These are phyloP conservation scores for Oscheius sp. DNA, from an alignment of 2,888 invertebrate genomes.

Conservation along the genomic window DNA sequence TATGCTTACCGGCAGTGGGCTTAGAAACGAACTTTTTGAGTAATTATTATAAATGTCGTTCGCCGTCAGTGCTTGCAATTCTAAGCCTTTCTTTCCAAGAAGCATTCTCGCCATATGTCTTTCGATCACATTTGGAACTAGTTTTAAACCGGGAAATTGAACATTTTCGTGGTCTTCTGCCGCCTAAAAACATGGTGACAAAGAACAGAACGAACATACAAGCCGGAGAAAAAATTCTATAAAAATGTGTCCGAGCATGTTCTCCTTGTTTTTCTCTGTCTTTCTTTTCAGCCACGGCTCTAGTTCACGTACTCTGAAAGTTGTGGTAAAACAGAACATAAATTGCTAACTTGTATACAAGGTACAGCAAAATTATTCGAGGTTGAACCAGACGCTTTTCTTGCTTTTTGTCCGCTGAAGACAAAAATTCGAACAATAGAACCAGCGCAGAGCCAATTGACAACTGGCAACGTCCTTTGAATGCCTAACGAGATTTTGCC, in stretches of 20 bases:
- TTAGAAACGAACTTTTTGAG: background rate
- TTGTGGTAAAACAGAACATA: background rate
- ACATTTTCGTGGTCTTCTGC: background rate
- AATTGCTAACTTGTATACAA: slow-evolving; percentile 24
- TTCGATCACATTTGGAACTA: background rate
- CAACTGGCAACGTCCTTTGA: slow-evolving; percentile 21
- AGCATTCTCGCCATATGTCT: slow-evolving; percentile 8
- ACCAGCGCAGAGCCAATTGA: slow-evolving; percentile 13
- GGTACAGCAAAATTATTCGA: slow-evolving; percentile 17
- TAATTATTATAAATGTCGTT: background rate
- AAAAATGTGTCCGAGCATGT: slow-evolving; percentile 24
- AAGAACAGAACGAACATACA: background rate
- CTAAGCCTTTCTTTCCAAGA: background rate
- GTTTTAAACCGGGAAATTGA: background rate
- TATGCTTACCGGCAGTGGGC: background rate
- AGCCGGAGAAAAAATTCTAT: slow-evolving; percentile 25
- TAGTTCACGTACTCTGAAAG: slow-evolving; percentile 22
- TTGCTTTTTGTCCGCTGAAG: background rate
- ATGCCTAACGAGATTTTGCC: background rate
- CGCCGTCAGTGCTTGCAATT: background rate
- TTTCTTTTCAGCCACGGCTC: slow-evolving; percentile 29
- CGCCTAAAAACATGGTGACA: background rate
- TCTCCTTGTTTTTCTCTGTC: slow-evolving; percentile 11
- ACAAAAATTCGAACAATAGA: slow-evolving; percentile 15
- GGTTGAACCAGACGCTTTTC: slow-evolving; percentile 1